Conservation (phyloP, 2,797 vertebrate genomes). For the Myotis vivesi region DNA sequence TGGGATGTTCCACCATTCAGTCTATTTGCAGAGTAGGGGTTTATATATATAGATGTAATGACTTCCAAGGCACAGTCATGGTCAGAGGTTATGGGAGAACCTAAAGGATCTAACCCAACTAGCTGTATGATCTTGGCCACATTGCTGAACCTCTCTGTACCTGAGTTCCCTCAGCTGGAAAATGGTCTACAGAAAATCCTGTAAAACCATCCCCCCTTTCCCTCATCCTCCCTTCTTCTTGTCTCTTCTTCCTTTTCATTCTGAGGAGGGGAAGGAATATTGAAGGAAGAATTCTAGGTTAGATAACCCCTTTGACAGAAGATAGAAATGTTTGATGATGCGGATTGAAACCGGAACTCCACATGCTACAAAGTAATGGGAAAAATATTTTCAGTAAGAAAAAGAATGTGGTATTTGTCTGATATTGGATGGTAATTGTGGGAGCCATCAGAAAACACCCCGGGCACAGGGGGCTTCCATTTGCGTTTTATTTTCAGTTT, state of each 20-base stretch:
- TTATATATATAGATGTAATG: no score
- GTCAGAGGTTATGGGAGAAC: background rate
- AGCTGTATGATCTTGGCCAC: background rate
- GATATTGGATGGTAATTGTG: background rate
- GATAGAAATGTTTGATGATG: background rate
- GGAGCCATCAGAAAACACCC: background rate
- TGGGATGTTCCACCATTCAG: no score
- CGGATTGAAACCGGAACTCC: background rate
- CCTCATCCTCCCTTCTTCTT: no score
- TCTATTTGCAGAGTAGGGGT: no score
- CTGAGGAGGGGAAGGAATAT: background rate
- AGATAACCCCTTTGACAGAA: background rate
- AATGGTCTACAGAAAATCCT: background rate
- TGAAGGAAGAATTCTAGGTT: background rate
- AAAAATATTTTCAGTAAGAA: background rate
- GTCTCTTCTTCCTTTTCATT: background rate
- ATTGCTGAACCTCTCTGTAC: background rate
- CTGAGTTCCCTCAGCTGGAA: background rate
- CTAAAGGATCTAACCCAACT: background rate
- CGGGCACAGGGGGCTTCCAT: background rate
- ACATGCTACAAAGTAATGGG: background rate
- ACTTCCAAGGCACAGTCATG: background rate
- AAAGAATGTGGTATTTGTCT: background rate
- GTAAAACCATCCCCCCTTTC: rapidly evolving
- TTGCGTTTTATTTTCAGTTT: background rate